A percentile compares a stretch with the other conserved stretches of the same genome.
Conservation (phyloP, 2,888 invertebrate species). For the Andrena haemorrhoa region DNA sequence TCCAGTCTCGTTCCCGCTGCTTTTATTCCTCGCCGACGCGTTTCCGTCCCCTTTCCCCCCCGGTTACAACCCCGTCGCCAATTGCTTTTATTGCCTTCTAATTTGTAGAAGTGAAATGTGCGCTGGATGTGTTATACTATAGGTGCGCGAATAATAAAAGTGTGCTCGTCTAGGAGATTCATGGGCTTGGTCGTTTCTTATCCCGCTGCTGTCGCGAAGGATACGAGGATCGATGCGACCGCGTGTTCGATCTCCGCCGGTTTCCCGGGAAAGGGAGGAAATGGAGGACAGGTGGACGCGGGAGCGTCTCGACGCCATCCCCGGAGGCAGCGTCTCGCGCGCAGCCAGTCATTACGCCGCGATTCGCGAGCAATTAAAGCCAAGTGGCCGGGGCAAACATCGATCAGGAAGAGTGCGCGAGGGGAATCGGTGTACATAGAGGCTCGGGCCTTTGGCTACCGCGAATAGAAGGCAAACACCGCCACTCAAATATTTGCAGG, state of each 20-base stretch:
- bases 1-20: constrained; percentile 33
- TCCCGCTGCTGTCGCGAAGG: too few species aligned
- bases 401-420: constrained; percentile 77
- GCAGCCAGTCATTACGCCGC: constrained; percentile 74
- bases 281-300: neutral
- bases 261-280: neutral
- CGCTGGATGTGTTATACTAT: neutral
- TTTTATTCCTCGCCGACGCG: neutral
- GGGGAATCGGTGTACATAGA: constrained; percentile 67
- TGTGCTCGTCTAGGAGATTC: too few species aligned
- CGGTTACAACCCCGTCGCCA: constrained; percentile 4
- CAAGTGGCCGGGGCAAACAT: constrained; percentile 83
- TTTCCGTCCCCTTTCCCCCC: neutral
- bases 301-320: constrained; percentile 23
- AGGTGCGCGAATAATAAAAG: neutral
- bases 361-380: constrained; percentile 83
- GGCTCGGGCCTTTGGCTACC: constrained; percentile 64
- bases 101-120: constrained; percentile 9
- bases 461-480: constrained; percentile 68
- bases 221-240: too few species aligned
- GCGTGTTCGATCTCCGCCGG: neutral
- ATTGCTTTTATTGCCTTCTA: constrained; percentile 28
- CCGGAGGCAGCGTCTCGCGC: constrained; percentile 33
- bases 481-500: constrained; percentile 83
- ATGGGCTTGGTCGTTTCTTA: too few species aligned